These are phyloP conservation scores for Arion vulgaris DNA, from an alignment of 1,140 invertebrate genomes.

Conservation along the genomic window DNA sequence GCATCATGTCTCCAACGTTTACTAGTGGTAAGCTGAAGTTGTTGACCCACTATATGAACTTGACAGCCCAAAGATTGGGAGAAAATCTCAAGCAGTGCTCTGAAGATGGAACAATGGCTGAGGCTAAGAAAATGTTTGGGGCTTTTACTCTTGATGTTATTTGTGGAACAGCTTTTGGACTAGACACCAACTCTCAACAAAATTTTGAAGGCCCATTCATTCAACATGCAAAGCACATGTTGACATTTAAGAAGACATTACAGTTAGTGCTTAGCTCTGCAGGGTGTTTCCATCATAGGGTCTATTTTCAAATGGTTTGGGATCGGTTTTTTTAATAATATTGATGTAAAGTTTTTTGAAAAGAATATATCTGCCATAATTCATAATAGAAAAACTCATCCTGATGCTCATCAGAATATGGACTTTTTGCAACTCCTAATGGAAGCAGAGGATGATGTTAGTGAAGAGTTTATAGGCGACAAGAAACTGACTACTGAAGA, in stretches of 20 bases:
- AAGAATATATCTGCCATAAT: background rate
- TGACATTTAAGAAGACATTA: background rate
- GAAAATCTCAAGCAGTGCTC: background rate
- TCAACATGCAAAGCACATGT: constrained; percentile 43
- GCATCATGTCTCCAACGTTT: constrained; percentile 76
- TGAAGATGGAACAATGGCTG: background rate
- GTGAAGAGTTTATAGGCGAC: background rate
- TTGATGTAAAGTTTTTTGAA: constrained; percentile 13
- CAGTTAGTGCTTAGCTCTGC: background rate
- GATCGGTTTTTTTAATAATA: background rate
- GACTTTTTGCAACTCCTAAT: constrained; percentile 22
- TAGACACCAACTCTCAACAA: constrained; percentile 75
- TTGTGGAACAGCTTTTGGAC: constrained; percentile 76
- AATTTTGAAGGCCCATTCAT: constrained; percentile 71
- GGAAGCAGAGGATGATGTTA: background rate
- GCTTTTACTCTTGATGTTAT: constrained; percentile 78
- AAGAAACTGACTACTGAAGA: constrained; percentile 71
- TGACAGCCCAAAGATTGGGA: background rate
- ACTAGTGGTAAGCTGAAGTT: constrained; percentile 75
- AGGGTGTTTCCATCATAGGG: background rate
- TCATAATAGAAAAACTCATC: background rate
- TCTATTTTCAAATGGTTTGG: background rate
- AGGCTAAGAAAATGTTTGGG: constrained; percentile 52
- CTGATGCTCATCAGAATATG: background rate
- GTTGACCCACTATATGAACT: constrained; percentile 59